phyloP scores from a whole-genome alignment of 2,113 vertebrate genomes.

The Pygathrix nemaeus region DNA sequence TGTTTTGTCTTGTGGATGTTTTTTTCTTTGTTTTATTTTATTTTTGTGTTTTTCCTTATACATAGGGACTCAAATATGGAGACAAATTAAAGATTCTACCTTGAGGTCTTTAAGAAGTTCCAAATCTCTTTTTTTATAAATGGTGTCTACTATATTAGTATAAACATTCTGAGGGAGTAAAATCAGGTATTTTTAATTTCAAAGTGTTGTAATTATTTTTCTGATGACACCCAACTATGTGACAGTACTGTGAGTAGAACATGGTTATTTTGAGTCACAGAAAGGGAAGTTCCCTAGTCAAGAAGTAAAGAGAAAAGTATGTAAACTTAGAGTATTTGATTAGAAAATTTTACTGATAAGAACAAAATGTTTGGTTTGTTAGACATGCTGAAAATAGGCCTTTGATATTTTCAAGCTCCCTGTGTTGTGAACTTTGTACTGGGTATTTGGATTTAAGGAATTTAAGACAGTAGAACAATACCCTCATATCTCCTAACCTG shows the following conservation, averaged over 20 bases:
- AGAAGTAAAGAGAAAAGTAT: background rate
- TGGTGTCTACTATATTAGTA: background rate
- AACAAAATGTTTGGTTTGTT: background rate
- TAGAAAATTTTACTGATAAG: background rate
- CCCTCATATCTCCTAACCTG: background rate
- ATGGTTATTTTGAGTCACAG: background rate
- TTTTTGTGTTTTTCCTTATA: background rate
- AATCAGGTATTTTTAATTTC: background rate
- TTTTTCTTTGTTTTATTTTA: too few species aligned
- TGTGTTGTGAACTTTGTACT: background rate
- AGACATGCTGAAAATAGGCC: too few species aligned
- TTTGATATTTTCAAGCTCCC: background rate
- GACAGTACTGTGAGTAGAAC: background rate
- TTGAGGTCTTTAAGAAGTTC: background rate
- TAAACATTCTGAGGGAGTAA: background rate
- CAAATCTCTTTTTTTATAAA: background rate
- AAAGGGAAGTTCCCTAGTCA: background rate
- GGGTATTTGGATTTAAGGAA: background rate
- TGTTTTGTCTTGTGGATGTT: background rate
- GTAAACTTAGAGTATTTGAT: background rate
- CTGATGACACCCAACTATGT: background rate
- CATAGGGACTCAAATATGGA: background rate
- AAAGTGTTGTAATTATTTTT: background rate
- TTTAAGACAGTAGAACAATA: background rate
- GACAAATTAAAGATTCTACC: background rate